A percentile compares a stretch with the other conserved stretches of the same genome.
These are phyloP conservation scores for Tragopan temminckii DNA, from an alignment of 2,797 vertebrate genomes.

Conservation along the genomic window DNA sequence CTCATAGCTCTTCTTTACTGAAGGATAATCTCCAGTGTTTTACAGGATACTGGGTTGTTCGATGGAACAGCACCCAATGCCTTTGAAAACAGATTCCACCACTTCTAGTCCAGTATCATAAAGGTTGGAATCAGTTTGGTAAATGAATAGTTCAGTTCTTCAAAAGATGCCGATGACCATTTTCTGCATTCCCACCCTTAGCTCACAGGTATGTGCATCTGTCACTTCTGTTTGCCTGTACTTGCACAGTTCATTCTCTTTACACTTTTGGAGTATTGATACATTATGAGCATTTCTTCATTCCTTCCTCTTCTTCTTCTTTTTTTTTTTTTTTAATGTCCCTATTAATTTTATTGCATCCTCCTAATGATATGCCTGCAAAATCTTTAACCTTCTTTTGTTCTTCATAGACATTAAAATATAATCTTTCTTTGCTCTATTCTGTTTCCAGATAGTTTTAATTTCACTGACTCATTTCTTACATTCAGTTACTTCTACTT, in stretches of 20 bases:
- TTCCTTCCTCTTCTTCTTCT: too few relatives aligned
- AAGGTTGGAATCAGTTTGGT: not conserved
- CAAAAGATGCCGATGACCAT: not conserved
- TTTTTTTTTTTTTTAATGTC: not conserved
- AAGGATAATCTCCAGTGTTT: not conserved
- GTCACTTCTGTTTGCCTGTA: not conserved
- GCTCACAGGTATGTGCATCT: not conserved
- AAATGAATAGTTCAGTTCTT: not conserved
- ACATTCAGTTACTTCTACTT: not conserved
- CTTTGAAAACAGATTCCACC: not conserved
- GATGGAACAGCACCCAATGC: not conserved
- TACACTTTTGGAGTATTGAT: not conserved
- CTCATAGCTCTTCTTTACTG: not conserved
- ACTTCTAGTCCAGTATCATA: not conserved
- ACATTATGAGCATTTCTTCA: too few relatives aligned
- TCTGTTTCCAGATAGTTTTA: not conserved
- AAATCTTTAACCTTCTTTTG: not conserved
- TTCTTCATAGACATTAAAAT: not conserved
- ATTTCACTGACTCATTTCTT: constrained; percentile 11
- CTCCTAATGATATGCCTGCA: not conserved
- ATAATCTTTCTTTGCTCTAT: not conserved
- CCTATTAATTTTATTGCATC: not conserved
- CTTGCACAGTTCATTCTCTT: not conserved
- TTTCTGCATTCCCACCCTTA: not conserved
- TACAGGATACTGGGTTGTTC: not conserved